Evolutionary conservation across 2,888 invertebrate species (phyloP).

Genomic region (Syritta pipiens): DNA sequence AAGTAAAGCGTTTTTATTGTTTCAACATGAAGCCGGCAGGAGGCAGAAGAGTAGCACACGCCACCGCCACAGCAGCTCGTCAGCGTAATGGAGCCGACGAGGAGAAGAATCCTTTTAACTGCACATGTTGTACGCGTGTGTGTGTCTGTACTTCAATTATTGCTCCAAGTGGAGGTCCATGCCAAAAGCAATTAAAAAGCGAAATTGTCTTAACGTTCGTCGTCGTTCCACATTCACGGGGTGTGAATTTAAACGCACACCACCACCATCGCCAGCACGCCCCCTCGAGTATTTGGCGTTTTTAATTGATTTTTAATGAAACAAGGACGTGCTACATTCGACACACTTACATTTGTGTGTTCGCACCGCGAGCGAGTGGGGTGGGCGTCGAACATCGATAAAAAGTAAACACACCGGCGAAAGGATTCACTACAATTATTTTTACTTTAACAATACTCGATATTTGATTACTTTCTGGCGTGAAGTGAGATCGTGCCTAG

Average conservation of each 20-base stretch:
- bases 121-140: background rate
- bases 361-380: background rate
- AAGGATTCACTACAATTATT: slow-evolving; percentile 49
- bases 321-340: slow-evolving; percentile 44
- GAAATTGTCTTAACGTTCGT: slow-evolving; percentile 31
- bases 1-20: slow-evolving; percentile 1
- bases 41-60: no score
- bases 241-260: background rate
- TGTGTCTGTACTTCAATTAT: slow-evolving; percentile 1
- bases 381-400: no score
- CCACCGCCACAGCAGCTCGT: background rate
- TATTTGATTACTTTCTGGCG: slow-evolving; percentile 52
- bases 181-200: slow-evolving; percentile 45
- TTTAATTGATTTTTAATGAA: slow-evolving; percentile 67
- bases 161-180: slow-evolving; percentile 13
- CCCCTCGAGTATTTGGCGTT: slow-evolving; percentile 44
- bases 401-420: slow-evolving; percentile 37
- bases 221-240: background rate
- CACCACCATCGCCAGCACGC: background rate
- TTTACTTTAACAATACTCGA: slow-evolving; percentile 49
- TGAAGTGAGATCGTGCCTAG: background rate
- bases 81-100: background rate
- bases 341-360: slow-evolving; percentile 21
- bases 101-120: background rate
- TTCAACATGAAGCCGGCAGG: background rate